A percentile compares a stretch with the other conserved stretches of the same genome.
Evolutionary conservation across 2,113 vertebrate species (phyloP).

Genomic region (Takifugu flavidus): DNA sequence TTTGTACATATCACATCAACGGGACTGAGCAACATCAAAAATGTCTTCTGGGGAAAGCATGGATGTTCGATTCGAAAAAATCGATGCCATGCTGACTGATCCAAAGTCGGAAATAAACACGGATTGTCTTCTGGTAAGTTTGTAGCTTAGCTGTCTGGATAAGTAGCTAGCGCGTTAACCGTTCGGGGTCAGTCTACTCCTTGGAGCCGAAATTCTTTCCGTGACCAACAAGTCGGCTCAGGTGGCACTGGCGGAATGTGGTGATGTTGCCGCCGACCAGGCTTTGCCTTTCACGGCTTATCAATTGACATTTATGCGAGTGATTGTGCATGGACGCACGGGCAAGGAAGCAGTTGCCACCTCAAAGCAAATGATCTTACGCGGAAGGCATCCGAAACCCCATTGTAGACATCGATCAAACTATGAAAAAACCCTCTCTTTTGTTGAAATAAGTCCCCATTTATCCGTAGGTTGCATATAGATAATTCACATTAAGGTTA

Average conservation of each 20-base stretch:
- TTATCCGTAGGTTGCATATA: no score
- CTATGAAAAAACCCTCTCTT: no score
- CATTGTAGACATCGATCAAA: no score
- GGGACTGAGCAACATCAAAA: constrained; percentile 51
- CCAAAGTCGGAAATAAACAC: constrained; percentile 98
- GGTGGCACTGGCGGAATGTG: constrained; percentile 35
- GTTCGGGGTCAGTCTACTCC: constrained; percentile 54
- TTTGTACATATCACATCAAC: constrained; percentile 41
- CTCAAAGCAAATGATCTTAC: background rate
- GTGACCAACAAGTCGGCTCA: constrained; percentile 39
- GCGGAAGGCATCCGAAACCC: no score
- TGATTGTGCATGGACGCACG: background rate
- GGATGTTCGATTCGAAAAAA: constrained; percentile 93
- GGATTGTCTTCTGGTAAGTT: constrained; percentile 97
- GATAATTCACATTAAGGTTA: no score
- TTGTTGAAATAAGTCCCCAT: no score
- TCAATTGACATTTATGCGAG: background rate
- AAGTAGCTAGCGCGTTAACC: constrained; percentile 41
- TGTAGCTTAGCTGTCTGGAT: constrained; percentile 31
- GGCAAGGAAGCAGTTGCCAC: no score
- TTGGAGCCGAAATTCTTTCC: constrained; percentile 49
- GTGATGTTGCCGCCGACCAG: background rate
- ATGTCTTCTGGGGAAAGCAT: constrained; percentile 92
- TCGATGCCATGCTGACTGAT: constrained; percentile 93
- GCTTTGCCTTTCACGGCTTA: background rate